These are phyloP conservation scores for Brachyptera risi DNA, from an alignment of 2,888 invertebrate species.

Conservation along the genomic window DNA sequence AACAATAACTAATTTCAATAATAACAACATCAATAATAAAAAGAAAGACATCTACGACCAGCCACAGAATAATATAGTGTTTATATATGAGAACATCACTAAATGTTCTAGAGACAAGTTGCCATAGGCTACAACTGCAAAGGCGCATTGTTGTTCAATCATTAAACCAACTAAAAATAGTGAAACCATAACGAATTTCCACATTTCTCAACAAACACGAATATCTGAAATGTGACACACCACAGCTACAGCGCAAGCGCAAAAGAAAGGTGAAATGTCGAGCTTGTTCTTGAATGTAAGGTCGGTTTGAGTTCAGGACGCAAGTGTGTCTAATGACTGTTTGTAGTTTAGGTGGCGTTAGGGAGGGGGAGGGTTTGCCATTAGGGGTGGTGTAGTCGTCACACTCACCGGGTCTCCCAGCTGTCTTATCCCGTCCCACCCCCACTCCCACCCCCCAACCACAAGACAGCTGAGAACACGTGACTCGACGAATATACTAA, in stretches of 20 bases:
- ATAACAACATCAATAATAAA: too few relatives aligned
- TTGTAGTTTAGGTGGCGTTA: constrained; percentile 13
- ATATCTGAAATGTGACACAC: not conserved
- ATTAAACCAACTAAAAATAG: too few relatives aligned
- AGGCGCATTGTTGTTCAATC: too few relatives aligned
- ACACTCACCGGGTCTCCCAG: constrained; percentile 4
- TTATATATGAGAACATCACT: too few relatives aligned
- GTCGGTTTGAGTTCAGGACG: constrained; percentile 4
- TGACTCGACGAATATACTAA: not conserved
- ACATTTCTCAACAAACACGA: constrained; percentile 3
- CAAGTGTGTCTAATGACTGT: constrained; percentile 25
- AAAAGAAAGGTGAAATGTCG: not conserved
- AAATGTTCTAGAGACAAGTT: too few relatives aligned
- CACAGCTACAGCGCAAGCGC: not conserved
- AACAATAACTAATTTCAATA: too few relatives aligned
- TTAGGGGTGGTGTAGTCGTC: constrained; percentile 10
- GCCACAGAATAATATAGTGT: too few relatives aligned
- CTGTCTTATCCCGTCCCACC: too few relatives aligned
- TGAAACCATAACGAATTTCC: constrained; percentile 4
- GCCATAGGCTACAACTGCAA: too few relatives aligned
- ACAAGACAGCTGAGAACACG: not conserved
- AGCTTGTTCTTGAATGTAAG: not conserved
- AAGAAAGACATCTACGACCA: too few relatives aligned
- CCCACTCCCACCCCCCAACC: constrained; percentile 3
- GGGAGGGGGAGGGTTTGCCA: constrained; percentile 10